Percentiles rank a stretch among this genome's conserved stretches.
These are phyloP conservation scores for Thysanoteuthis rhombus DNA, from an alignment of 2,888 invertebrate genomes.

Conservation along the genomic window DNA sequence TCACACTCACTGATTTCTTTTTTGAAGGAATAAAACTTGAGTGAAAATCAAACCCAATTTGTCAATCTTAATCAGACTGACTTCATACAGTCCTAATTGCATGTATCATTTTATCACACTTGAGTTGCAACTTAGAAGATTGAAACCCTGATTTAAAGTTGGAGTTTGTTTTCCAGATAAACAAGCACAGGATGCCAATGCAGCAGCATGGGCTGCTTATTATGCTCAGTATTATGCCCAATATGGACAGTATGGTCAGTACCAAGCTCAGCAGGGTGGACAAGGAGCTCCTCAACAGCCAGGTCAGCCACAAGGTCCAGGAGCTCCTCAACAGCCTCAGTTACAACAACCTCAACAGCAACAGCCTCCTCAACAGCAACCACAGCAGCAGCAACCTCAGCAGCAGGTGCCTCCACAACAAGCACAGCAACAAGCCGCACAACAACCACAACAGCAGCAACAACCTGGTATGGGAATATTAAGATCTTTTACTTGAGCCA, in stretches of 20 bases:
- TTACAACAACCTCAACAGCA: slow-evolving; percentile 44
- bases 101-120: no score
- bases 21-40: no score
- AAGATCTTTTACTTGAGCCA: no score
- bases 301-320: slow-evolving; percentile 32
- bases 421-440: slow-evolving; percentile 39
- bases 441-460: slow-evolving; percentile 40
- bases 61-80: no score
- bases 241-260: slow-evolving; percentile 53
- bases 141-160: not conserved
- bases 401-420: slow-evolving; percentile 67
- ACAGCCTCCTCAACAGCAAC: slow-evolving; percentile 52
- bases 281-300: slow-evolving; percentile 31
- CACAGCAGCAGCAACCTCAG: slow-evolving; percentile 45
- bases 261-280: slow-evolving; percentile 42
- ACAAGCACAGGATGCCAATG: slow-evolving; percentile 65
- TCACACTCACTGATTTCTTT: no score
- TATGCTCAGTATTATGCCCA: slow-evolving; percentile 69
- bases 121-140: no score
- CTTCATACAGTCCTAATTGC: no score
- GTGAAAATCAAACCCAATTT: no score
- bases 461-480: slow-evolving; percentile 32
- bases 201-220: slow-evolving; percentile 71
- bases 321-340: slow-evolving; percentile 42
- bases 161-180: slow-evolving; percentile 33